Percentiles rank a stretch among this genome's conserved stretches.
phyloP scores from a whole-genome alignment of 1,140 invertebrate species.

The Dufourea novaeangliae region DNA sequence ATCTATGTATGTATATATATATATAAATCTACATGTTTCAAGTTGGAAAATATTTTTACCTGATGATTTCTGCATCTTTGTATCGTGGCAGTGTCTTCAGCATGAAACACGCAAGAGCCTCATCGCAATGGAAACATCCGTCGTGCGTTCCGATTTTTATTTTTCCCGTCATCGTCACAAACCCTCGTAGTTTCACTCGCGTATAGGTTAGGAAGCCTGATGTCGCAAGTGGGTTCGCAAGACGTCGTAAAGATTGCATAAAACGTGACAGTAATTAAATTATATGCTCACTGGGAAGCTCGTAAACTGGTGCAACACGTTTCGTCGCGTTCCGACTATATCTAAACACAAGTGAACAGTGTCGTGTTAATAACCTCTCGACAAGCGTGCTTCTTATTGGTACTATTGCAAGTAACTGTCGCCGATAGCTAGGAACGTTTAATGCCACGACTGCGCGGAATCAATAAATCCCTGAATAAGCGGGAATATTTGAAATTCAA shows the following conservation, averaged over 20 bases:
- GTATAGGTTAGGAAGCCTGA: slow-evolving; percentile 11
- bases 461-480: neutral
- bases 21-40: too few relatives aligned
- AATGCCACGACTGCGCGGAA: neutral
- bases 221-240: neutral
- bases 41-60: too few relatives aligned
- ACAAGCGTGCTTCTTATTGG: neutral
- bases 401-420: neutral
- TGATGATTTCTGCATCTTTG: slow-evolving; percentile 90
- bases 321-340: neutral
- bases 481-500: neutral
- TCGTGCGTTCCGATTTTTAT: slow-evolving; percentile 89
- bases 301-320: neutral
- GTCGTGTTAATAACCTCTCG: neutral
- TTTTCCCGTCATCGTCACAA: slow-evolving; percentile 19
- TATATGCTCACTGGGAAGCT: neutral
- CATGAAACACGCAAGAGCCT: slow-evolving; percentile 96
- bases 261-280: neutral
- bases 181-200: neutral
- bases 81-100: slow-evolving; percentile 92
- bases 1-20: neutral
- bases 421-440: too few relatives aligned
- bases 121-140: slow-evolving; percentile 97
- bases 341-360: neutral
- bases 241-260: neutral